A percentile compares a stretch with the other conserved stretches of the same genome.
phyloP scores from a whole-genome alignment of 2,797 vertebrate genomes.

The Chrosomus eos region DNA sequence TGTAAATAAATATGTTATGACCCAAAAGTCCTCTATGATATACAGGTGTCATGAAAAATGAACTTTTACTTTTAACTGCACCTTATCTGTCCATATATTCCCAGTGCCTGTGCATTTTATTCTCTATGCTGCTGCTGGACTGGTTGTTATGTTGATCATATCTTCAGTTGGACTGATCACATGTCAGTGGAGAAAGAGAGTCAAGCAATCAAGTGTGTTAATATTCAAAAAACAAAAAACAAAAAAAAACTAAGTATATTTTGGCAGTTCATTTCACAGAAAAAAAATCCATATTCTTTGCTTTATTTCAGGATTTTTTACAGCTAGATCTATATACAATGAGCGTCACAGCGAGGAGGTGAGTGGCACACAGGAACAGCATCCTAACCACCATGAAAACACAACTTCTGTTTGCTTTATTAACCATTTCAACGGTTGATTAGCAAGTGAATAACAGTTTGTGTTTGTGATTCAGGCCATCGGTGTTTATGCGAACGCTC shows the following conservation, averaged over 20 bases:
- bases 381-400: not conserved
- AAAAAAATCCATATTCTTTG: not conserved
- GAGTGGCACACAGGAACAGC: not conserved
- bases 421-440: not conserved
- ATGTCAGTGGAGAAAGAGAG: slow-evolving; percentile 2
- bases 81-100: not conserved
- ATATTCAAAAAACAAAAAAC: not conserved
- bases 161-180: not conserved
- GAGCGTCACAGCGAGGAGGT: not conserved
- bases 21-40: not conserved
- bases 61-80: not conserved
- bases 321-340: not conserved
- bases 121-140: slow-evolving; percentile 4
- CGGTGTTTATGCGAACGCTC: not conserved
- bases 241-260: not conserved
- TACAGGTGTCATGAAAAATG: not conserved
- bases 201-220: not conserved
- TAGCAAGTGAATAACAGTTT: not conserved
- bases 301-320: not conserved
- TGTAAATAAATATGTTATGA: not conserved
- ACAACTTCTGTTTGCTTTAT: not conserved
- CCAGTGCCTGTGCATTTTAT: not conserved
- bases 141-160: slow-evolving; percentile 1
- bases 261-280: not conserved
- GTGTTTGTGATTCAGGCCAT: not conserved